Evolutionary conservation across 2,113 vertebrate genomes (phyloP).

Genomic region (Tonatia bakeri): DNA sequence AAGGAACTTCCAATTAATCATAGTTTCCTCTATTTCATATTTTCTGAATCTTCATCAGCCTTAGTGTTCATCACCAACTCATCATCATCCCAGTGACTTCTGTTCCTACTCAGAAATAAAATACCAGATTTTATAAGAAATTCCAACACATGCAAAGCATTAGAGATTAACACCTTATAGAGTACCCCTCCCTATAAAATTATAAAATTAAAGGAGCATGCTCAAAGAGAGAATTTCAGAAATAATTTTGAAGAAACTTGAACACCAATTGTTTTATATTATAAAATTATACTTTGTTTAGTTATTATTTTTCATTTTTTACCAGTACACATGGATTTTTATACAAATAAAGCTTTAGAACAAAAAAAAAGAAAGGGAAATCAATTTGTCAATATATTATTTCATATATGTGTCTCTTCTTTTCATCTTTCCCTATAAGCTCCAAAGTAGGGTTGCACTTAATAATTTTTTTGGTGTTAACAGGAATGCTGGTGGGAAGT

Average conservation of each 20-base stretch:
- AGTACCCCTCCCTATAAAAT: neutral
- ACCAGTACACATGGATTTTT: neutral
- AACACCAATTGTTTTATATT: neutral
- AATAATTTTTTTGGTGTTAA: neutral
- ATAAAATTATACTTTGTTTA: neutral
- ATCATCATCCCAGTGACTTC: neutral
- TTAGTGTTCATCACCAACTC: neutral
- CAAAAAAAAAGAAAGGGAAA: neutral
- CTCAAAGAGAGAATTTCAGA: neutral
- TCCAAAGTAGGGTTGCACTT: neutral
- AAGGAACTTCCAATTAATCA: neutral
- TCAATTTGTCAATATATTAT: neutral
- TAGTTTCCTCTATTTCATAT: neutral
- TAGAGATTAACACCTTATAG: neutral
- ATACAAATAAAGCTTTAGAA: neutral
- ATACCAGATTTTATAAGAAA: neutral
- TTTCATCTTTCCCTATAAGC: neutral
- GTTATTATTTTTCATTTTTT: neutral
- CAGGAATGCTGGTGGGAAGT: no score
- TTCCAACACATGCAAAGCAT: neutral
- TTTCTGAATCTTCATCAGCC: neutral
- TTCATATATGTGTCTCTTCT: neutral
- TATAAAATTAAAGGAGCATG: neutral
- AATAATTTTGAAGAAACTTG: slow-evolving; percentile 4
- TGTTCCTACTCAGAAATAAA: neutral